Percentiles rank a stretch among this genome's conserved stretches.
phyloP scores from a whole-genome alignment of 2,888 invertebrate species.

The Campoplex nolae region DNA sequence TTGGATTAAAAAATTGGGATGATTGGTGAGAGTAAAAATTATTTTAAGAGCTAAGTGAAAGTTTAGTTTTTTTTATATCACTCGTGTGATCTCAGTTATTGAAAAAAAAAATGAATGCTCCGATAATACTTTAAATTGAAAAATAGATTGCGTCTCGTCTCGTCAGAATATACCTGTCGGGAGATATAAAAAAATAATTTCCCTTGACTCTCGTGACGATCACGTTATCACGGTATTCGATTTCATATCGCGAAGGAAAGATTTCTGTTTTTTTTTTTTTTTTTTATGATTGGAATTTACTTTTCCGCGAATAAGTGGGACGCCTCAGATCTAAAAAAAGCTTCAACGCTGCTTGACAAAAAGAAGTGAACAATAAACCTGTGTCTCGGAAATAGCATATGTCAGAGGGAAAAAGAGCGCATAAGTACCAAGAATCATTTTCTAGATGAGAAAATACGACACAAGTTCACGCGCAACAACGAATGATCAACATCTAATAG shows the following conservation, averaged over 20 bases:
- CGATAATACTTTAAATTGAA: background rate
- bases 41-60: background rate
- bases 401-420: background rate
- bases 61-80: no score
- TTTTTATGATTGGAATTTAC: background rate
- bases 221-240: slow-evolving; percentile 4
- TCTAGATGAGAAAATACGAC: background rate
- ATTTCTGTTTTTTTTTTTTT: background rate
- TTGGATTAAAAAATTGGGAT: background rate
- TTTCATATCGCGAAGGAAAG: background rate
- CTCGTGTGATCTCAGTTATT: background rate
- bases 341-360: background rate
- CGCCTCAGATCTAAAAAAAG: background rate
- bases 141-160: slow-evolving; percentile 3
- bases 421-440: background rate
- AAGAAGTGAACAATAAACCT: background rate
- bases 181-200: slow-evolving; percentile 46
- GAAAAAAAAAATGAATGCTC: background rate
- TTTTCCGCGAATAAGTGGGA: slow-evolving; percentile 18
- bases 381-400: background rate
- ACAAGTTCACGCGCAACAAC: background rate
- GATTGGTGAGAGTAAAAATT: background rate
- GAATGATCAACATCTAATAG: background rate
- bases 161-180: slow-evolving; percentile 4
- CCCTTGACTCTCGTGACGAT: slow-evolving; percentile 40